These are phyloP conservation scores for Tortrix viridana DNA, from an alignment of 2,888 invertebrate species.

Conservation along the genomic window DNA sequence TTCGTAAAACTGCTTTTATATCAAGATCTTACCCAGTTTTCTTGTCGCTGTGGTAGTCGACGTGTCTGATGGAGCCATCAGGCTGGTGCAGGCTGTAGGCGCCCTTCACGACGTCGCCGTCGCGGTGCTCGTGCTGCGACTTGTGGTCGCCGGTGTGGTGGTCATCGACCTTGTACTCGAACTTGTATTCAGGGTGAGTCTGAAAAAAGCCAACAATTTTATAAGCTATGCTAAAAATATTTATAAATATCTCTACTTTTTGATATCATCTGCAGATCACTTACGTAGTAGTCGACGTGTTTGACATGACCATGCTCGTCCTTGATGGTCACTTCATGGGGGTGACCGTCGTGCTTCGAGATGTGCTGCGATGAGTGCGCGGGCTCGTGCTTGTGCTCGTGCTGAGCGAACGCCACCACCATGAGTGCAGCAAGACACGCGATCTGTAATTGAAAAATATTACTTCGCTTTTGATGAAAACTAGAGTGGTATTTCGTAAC, in stretches of 20 bases:
- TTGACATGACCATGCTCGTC: constrained; percentile 39
- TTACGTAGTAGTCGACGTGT: constrained; percentile 36
- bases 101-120: constrained; percentile 79
- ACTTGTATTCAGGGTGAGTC: constrained; percentile 43
- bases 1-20: no score
- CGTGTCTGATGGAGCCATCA: constrained; percentile 59
- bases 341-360: constrained; percentile 47
- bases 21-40: constrained; percentile 50
- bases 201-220: constrained; percentile 2
- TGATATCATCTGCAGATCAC: not conserved
- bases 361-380: constrained; percentile 46
- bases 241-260: not conserved
- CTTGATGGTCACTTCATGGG: constrained; percentile 33
- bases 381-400: constrained; percentile 51
- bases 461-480: no score
- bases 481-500: no score
- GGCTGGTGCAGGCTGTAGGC: constrained; percentile 72
- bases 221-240: no score
- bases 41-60: constrained; percentile 43
- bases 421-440: constrained; percentile 19
- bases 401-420: constrained; percentile 42
- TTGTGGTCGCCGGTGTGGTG: constrained; percentile 66
- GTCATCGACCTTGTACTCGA: constrained; percentile 65
- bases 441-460: constrained; percentile 2
- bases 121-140: constrained; percentile 60